Conservation (phyloP, 2,888 invertebrate species). For the Phymatocera aterrima region DNA sequence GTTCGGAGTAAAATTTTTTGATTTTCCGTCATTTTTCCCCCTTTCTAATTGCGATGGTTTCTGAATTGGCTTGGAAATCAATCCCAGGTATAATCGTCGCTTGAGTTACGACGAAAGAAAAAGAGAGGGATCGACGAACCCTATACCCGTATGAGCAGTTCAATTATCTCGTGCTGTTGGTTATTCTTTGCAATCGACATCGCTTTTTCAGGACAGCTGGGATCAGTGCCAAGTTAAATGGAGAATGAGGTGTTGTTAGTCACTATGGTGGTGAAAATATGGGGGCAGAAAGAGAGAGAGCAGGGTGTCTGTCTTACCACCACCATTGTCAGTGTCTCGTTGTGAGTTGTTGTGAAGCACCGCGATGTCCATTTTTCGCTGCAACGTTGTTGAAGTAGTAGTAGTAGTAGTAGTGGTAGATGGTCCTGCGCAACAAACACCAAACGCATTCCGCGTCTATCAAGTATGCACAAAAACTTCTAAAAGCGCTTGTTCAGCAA, state of each 20-base stretch:
- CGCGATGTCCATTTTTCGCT: slow-evolving; percentile 72
- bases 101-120: not conserved
- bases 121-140: not conserved
- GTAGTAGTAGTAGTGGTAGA: slow-evolving; percentile 68
- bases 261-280: slow-evolving; percentile 43
- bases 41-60: too few relatives aligned
- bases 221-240: slow-evolving; percentile 15
- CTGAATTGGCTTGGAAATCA: too few relatives aligned
- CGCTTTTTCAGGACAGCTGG: not conserved
- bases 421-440: slow-evolving; percentile 72
- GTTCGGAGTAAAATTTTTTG: too few relatives aligned
- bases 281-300: too few relatives aligned
- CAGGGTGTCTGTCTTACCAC: slow-evolving; percentile 68
- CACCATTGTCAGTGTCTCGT: slow-evolving; percentile 66
- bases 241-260: slow-evolving; percentile 11
- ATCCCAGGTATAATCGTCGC: too few relatives aligned
- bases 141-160: not conserved
- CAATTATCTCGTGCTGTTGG: not conserved
- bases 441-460: slow-evolving; percentile 66
- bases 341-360: slow-evolving; percentile 70
- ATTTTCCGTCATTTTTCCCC: too few relatives aligned
- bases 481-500: too few relatives aligned
- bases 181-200: not conserved
- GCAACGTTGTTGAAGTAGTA: slow-evolving; percentile 69
- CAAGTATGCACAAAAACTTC: slow-evolving; percentile 63